Evolutionary conservation across 2,113 vertebrate genomes (phyloP).

Genomic region (Proteles cristata): DNA sequence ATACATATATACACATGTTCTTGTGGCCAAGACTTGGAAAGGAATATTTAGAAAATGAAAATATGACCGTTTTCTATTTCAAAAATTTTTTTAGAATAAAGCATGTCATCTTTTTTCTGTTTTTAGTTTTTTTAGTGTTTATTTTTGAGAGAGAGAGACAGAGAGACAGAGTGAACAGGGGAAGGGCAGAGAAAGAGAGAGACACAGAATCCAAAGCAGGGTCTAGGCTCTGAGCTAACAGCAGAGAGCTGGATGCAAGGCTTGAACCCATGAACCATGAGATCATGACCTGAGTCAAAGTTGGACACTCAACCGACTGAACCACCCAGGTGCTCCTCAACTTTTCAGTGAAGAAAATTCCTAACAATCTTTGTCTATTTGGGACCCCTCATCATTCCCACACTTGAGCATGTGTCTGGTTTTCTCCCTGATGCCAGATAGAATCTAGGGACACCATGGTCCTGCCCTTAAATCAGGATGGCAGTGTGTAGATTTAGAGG

Average conservation of each 20-base stretch:
- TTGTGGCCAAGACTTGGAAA: constrained; percentile 6
- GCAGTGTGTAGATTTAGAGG: neutral
- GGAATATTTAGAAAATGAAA: neutral
- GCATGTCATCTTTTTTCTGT: neutral
- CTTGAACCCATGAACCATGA: too few species aligned
- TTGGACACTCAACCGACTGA: too few species aligned
- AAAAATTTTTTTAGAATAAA: neutral
- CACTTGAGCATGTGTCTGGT: neutral
- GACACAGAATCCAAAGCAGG: too few species aligned
- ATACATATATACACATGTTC: neutral
- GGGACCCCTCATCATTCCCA: neutral
- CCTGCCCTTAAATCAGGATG: neutral
- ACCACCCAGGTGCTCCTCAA: too few species aligned
- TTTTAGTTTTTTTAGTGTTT: too few species aligned
- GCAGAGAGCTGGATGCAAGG: too few species aligned
- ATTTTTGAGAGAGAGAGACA: too few species aligned
- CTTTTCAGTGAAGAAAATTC: neutral
- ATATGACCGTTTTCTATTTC: neutral
- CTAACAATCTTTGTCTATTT: neutral
- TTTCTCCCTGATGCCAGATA: neutral
- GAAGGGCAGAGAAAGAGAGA: too few species aligned
- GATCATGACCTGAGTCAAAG: too few species aligned
- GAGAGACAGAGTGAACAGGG: too few species aligned
- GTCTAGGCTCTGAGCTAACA: too few species aligned
- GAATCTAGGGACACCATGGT: neutral